Conservation (phyloP, 2,113 vertebrate genomes). For the Catharus bicknelli region DNA sequence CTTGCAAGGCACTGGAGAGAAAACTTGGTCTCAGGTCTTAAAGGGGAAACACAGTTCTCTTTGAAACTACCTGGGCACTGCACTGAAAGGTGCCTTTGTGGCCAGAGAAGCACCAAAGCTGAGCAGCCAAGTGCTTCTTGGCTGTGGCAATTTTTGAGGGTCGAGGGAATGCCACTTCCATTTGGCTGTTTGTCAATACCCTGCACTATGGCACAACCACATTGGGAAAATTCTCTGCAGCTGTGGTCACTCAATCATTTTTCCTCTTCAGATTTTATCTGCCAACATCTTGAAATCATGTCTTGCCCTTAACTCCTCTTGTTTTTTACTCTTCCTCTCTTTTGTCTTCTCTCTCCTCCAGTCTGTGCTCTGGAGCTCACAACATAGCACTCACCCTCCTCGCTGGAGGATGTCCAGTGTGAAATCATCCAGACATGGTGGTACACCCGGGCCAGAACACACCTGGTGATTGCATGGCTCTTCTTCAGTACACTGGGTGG, state of each 20-base stretch:
- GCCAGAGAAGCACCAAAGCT: background rate
- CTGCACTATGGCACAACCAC: background rate
- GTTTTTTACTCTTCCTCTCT: background rate
- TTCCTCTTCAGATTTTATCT: background rate
- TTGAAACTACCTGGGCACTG: background rate
- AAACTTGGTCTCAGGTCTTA: background rate
- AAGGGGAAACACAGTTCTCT: background rate
- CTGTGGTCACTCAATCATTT: background rate
- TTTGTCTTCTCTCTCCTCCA: background rate
- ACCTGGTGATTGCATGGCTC: background rate
- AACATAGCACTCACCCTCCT: background rate
- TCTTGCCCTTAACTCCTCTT: background rate
- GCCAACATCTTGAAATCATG: background rate
- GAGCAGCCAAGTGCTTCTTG: background rate
- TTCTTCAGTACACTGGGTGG: background rate
- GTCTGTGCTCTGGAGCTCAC: background rate
- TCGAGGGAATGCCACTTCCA: background rate
- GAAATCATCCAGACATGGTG: background rate
- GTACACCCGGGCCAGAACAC: background rate
- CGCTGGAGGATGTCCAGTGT: accelerated
- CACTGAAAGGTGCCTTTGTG: background rate
- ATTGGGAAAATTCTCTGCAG: background rate
- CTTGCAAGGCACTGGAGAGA: background rate
- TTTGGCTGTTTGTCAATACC: background rate
- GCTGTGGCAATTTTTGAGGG: accelerated